Base-by-base conservation (phyloP, 2,113 vertebrate genomes). In the Bubo bubo region DNA sequence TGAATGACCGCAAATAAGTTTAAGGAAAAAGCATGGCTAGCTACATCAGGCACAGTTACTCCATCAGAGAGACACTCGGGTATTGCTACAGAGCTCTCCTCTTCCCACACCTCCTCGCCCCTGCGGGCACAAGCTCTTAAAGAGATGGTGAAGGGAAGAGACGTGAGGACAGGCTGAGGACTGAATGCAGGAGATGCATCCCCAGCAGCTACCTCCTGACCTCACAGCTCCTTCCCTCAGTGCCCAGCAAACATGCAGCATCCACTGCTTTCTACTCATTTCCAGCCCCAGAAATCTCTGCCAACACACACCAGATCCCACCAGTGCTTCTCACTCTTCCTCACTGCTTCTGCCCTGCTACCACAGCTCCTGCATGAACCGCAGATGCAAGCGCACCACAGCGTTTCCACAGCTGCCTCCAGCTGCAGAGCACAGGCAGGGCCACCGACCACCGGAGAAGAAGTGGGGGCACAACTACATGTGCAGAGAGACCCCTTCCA, bases 351-450 rank as follows among this genome's bases (percentile, higher is more conserved):
- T 67, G 68, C 50, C 89, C 30, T 30, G 26, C 72, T 81, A 10
- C 8, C 24, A 4, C 53, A 53, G 63, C 2, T 90, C n/a, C 67
- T 32, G 41, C 56, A 8, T 1, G n/a, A 88, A 30, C 59, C 0
- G 1, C 41, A 49, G 67, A 49, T 4, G 8, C n/a, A 8, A 1
- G 20, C 24, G 23, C 9, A 8, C 58, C 21, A 35, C 75, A 73
- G 58, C 6, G 2, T 13, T 34, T 37, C 16, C 52, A 39, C 8
- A 70, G 72, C 83, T 2, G 2, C 35, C 32, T 64, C 59, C 58
- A 53, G 79, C 32, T 52, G 27, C 4, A 13, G 1, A 2, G 2
- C 2, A 60, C 0, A 68, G 86, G 13, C 37, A 55, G 56, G 27
- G 50, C 28, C 77, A 64, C 14, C 0, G 10, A 43, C 52, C 45